Percentiles rank a stretch among this genome's conserved stretches.
phyloP scores from a whole-genome alignment of 2,113 vertebrate genomes.

The Oplegnathus fasciatus region DNA sequence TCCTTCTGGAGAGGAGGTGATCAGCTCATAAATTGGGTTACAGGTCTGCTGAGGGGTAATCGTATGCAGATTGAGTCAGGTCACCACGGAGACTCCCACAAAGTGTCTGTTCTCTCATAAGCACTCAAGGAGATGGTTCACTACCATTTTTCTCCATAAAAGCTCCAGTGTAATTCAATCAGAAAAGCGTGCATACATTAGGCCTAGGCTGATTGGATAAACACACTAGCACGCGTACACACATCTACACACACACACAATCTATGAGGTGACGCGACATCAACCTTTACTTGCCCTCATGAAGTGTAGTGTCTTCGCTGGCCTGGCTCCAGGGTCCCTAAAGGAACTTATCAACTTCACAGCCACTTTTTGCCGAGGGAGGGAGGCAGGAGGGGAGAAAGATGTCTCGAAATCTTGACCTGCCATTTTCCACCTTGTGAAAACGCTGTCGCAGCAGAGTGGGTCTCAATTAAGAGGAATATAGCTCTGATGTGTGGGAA shows the following conservation, averaged over 20 bases:
- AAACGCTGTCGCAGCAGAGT: slow-evolving; percentile 74
- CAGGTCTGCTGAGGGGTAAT: slow-evolving; percentile 76
- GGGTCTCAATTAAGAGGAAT: slow-evolving; percentile 76
- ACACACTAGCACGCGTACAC: slow-evolving; percentile 38
- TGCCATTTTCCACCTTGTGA: slow-evolving; percentile 72
- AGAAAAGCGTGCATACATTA: slow-evolving; percentile 56
- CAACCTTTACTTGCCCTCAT: slow-evolving; percentile 69
- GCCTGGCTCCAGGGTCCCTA: slow-evolving; percentile 51
- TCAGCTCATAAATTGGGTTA: slow-evolving; percentile 72
- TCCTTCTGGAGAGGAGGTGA: slow-evolving; percentile 52
- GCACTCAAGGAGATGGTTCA: slow-evolving; percentile 54
- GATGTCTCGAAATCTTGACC: slow-evolving; percentile 73
- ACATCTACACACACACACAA: slow-evolving; percentile 12
- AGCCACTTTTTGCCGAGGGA: slow-evolving; percentile 58
- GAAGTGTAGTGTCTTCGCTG: slow-evolving; percentile 59
- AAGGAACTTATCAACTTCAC: slow-evolving; percentile 75
- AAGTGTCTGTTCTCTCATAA: slow-evolving; percentile 61
- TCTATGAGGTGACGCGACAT: slow-evolving; percentile 46
- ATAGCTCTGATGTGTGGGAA: slow-evolving; percentile 67
- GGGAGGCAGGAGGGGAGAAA: not conserved
- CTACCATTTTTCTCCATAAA: slow-evolving; percentile 70
- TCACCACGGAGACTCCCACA: slow-evolving; percentile 62
- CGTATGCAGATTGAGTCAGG: slow-evolving; percentile 75
- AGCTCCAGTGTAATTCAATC: slow-evolving; percentile 66
- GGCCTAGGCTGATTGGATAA: slow-evolving; percentile 48